A percentile compares a stretch with the other conserved stretches of the same genome.
Conservation (phyloP, 2,113 vertebrate species). For the Nothoprocta pentlandii region DNA sequence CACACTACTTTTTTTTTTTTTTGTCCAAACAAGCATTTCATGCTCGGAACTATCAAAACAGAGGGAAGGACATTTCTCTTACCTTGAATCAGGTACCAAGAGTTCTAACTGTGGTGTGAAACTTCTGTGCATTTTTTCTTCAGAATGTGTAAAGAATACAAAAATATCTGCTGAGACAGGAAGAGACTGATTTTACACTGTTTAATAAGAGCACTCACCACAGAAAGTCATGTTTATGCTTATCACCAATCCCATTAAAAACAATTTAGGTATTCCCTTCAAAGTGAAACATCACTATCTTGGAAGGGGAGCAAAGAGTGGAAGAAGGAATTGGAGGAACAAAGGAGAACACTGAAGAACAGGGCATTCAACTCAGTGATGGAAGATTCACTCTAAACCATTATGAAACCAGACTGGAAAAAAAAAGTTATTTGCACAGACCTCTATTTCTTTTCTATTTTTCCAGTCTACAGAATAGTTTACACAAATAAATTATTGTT, state of each 20-base stretch:
- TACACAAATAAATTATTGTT: not conserved
- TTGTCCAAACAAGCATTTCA: not conserved
- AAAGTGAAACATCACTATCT: not conserved
- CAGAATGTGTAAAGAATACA: not conserved
- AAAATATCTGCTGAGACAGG: not conserved
- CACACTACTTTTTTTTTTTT: not conserved
- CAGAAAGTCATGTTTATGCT: not conserved
- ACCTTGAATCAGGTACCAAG: not conserved
- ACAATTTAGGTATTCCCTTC: not conserved
- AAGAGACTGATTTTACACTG: not conserved
- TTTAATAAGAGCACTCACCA: not conserved
- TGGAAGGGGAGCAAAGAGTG: no score
- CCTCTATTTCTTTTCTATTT: not conserved
- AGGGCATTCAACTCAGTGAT: not conserved
- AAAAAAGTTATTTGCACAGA: not conserved
- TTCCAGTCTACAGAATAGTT: not conserved
- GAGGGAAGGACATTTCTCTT: not conserved
- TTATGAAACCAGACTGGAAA: not conserved
- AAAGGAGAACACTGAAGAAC: no score
- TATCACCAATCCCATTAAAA: not conserved
- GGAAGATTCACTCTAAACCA: not conserved
- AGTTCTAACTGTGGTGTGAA: accelerated
- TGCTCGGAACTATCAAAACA: not conserved
- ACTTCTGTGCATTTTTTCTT: not conserved
- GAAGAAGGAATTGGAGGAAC: no score